phyloP scores from a whole-genome alignment of 23 tunicate genomes.

The Clavelina lepadiformis region DNA sequence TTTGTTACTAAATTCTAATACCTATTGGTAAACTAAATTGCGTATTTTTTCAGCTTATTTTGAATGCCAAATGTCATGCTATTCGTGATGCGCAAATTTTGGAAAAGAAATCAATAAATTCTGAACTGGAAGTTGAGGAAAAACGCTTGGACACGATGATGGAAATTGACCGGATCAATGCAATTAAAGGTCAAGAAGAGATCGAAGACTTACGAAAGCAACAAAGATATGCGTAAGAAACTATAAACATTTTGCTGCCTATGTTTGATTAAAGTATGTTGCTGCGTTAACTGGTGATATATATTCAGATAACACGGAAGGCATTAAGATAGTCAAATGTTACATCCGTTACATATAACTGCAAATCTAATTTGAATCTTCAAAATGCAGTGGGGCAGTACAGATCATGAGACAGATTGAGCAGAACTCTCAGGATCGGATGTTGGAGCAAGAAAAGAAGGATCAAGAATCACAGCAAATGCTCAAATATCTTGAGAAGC shows the following conservation, averaged over 20 bases:
- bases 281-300: too few relatives aligned
- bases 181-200: constrained; percentile 81
- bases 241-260: too few relatives aligned
- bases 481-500: constrained; percentile 88
- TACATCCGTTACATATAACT: too few relatives aligned
- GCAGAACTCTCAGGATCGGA: constrained; percentile 73
- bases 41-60: constrained; percentile 48
- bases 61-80: constrained; percentile 97
- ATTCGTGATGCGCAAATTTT: constrained; percentile 97
- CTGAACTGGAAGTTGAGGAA: constrained; percentile 82
- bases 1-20: background rate
- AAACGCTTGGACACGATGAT: constrained; percentile 91
- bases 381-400: constrained; percentile 82
- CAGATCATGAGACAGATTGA: constrained; percentile 97
- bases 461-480: constrained; percentile 91
- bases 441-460: constrained; percentile 91
- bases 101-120: constrained; percentile 65
- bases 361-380: too few relatives aligned
- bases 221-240: constrained; percentile 85
- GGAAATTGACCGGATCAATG: constrained; percentile 95
- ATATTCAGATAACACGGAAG: too few relatives aligned
- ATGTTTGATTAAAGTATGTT: too few relatives aligned
- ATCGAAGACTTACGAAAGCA: constrained; percentile 88
- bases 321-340: too few relatives aligned
- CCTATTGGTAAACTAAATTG: background rate